Evolutionary conservation across 2,797 vertebrate genomes (phyloP), one percentile per base, ranked within the genome.

Genomic region (Gallinago nigripennis): DNA sequence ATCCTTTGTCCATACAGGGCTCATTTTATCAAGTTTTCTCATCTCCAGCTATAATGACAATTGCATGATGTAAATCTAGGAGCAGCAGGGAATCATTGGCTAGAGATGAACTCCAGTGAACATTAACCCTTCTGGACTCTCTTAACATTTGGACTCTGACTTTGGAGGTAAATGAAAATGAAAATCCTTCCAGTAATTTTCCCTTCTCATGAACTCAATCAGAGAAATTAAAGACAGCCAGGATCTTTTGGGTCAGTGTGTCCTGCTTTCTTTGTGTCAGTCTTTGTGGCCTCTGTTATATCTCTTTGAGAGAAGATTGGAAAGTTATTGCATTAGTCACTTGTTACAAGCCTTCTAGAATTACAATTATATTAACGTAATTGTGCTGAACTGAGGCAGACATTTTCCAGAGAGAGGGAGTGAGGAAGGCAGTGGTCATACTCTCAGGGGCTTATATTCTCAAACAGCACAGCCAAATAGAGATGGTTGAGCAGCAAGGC

Each of bases 21-120:
- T 96, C 57, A 4, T 94, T 95, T 92, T 94, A 90, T 94, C 88
- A 90, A 73, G 43, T 80, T 94, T 89, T 93, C 76, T 88, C 82
- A 93, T 95, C 79, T 94, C 61, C 51, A 80, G 50, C 83, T 88
- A 8, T 75, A 93, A 91, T 51, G 81, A 75, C 88, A 94, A 86
- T 58, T 71, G 41, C 21, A 24, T 91, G 86, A 96, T 92, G 78
- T 85, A 95, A 94, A 90, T 68, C 68, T 63, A 71, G 60, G 46
- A 89, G 65, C 72, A 92, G 89, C 54, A 86, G 79, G 79, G 46
- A 91, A 23, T 70, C 79, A 64, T 2, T 82, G 80, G 43, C 64
- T 82, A 28, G 77, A 90, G 70, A 63, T 82, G 69, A 92, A 86
- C 72, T 93, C 78, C 60, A 27, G 56, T 92, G 73, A 95, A 75